These are phyloP conservation scores for Pseudopipra pipra DNA, from an alignment of 2,113 vertebrate genomes.

Conservation along the genomic window DNA sequence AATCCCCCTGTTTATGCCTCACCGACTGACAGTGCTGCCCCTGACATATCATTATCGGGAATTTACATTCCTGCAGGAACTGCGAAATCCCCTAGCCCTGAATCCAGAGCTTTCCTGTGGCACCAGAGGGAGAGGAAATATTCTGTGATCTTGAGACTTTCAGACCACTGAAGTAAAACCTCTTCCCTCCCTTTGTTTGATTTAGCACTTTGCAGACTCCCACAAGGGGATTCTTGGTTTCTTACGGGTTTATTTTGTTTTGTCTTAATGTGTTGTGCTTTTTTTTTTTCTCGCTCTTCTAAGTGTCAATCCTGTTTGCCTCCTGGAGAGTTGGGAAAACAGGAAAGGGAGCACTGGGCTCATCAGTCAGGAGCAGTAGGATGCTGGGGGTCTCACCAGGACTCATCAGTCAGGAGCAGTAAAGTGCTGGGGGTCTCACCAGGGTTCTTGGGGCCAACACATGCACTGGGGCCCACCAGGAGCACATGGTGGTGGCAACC, in stretches of 20 bases:
- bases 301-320: neutral
- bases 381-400: neutral
- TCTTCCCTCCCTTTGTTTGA: conserved; percentile 51
- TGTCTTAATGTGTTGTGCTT: conserved; percentile 31
- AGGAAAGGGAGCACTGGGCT: neutral
- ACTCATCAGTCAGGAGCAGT: neutral
- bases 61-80: conserved; percentile 60
- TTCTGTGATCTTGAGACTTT: conserved; percentile 60
- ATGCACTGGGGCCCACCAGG: neutral
- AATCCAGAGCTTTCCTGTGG: conserved; percentile 54
- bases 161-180: conserved; percentile 51
- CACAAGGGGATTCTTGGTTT: conserved; percentile 40
- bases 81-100: neutral
- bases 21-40: conserved; percentile 23
- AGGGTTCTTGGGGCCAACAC: neutral
- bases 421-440: neutral
- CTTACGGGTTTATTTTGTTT: conserved; percentile 46
- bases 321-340: neutral
- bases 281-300: neutral
- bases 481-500: neutral
- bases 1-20: conserved; percentile 54
- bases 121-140: conserved; percentile 62
- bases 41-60: conserved; percentile 48
- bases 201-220: conserved; percentile 54
- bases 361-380: neutral